A percentile compares a stretch with the other conserved stretches of the same genome.
Evolutionary conservation across 2,113 vertebrate species (phyloP).

Genomic region (Engystomops pustulosus): DNA sequence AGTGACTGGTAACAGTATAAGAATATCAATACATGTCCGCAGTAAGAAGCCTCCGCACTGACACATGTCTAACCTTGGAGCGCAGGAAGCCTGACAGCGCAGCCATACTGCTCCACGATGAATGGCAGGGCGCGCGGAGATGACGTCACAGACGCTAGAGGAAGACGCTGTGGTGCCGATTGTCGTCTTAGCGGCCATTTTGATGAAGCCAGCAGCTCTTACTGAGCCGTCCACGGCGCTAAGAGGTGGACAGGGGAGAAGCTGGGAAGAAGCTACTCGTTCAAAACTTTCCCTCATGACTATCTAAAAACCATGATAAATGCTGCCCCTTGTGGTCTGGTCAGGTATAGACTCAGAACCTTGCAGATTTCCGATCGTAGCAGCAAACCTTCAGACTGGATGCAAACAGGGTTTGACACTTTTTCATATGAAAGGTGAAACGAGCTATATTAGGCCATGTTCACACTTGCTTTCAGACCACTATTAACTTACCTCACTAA

Average conservation of each 20-base stretch:
- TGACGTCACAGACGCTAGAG: constrained; percentile 17
- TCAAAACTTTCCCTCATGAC: too few species aligned
- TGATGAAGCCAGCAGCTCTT: neutral
- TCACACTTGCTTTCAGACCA: too few species aligned
- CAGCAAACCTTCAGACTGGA: too few species aligned
- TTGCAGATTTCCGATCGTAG: too few species aligned
- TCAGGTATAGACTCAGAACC: neutral
- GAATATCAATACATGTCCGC: too few species aligned
- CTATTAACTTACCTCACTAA: too few species aligned
- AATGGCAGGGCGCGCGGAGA: constrained; percentile 36
- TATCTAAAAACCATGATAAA: too few species aligned
- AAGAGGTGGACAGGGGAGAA: neutral
- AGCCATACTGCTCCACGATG: constrained; percentile 14
- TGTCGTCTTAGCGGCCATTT: neutral
- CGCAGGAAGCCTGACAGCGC: neutral
- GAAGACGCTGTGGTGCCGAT: neutral
- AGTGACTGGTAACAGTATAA: too few species aligned
- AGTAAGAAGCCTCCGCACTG: neutral
- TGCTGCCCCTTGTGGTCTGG: neutral
- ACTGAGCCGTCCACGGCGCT: neutral
- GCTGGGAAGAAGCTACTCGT: too few species aligned
- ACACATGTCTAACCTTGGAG: constrained; percentile 19
- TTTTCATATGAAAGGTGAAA: too few species aligned
- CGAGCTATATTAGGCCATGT: too few species aligned
- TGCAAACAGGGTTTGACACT: too few species aligned